phyloP scores from a whole-genome alignment of 2,888 invertebrate species.

The Epistrophella euchroma region DNA sequence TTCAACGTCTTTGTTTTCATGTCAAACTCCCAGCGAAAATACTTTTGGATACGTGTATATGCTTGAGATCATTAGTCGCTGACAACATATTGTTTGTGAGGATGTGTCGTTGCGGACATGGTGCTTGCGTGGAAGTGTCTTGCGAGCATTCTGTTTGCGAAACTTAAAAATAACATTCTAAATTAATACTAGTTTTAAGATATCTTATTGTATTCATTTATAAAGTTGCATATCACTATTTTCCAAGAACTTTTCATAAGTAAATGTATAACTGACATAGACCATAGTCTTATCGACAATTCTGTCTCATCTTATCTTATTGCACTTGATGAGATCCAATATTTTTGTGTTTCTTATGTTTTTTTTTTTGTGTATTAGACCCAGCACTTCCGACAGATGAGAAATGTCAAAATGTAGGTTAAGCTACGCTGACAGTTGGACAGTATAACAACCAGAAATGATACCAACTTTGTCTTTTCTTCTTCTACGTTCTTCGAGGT shows the following conservation, averaged over 20 bases:
- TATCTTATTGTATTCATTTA: no score
- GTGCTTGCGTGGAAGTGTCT: no score
- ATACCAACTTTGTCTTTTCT: slow-evolving; percentile 37
- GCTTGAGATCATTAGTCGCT: no score
- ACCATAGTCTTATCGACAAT: background rate
- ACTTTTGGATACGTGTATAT: no score
- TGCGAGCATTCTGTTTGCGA: no score
- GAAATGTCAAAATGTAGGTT: slow-evolving; percentile 36
- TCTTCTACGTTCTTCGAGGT: slow-evolving; percentile 24
- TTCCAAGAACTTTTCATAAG: background rate
- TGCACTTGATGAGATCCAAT: slow-evolving; percentile 1
- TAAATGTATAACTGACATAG: background rate
- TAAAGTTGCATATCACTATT: no score
- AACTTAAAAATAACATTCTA: no score
- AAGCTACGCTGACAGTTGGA: slow-evolving; percentile 41
- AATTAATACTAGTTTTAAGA: no score
- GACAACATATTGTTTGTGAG: no score
- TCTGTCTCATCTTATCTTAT: background rate
- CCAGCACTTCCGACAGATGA: slow-evolving; percentile 36
- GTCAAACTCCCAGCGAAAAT: no score
- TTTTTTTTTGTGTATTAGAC: background rate
- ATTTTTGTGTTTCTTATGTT: background rate
- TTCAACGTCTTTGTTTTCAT: no score
- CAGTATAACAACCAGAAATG: slow-evolving; percentile 24
- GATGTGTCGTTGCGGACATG: no score